phyloP scores from a whole-genome alignment of 35 echinoderm and acorn worm genomes.

The Apostichopus parvimensis region DNA sequence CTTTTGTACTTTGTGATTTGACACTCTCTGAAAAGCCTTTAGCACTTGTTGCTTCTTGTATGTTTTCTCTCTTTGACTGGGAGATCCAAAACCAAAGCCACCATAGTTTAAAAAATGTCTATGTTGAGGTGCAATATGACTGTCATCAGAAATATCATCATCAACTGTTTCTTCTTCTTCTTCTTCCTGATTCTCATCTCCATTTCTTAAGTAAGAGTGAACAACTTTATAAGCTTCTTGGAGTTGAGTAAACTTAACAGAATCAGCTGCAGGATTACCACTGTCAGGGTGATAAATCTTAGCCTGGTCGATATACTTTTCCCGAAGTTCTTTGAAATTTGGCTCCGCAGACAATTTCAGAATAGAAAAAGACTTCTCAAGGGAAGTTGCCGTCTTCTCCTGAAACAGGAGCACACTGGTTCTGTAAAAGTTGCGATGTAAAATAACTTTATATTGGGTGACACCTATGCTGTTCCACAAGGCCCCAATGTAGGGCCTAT shows the following conservation, averaged over 20 bases:
- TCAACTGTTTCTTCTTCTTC: slow-evolving; percentile 36
- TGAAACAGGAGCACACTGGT: background rate
- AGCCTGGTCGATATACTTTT: slow-evolving; percentile 78
- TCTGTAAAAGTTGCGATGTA: background rate
- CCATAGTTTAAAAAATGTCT: slow-evolving; percentile 83
- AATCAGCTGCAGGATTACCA: slow-evolving; percentile 48
- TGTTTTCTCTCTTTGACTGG: slow-evolving; percentile 78
- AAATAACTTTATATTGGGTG: background rate
- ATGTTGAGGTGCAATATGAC: slow-evolving; percentile 82
- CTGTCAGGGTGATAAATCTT: slow-evolving; percentile 95
- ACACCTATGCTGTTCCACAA: background rate
- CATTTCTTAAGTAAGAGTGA: slow-evolving; percentile 53
- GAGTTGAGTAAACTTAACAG: slow-evolving; percentile 68
- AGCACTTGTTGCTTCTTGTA: slow-evolving; percentile 71
- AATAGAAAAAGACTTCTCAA: slow-evolving; percentile 69
- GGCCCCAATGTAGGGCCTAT: background rate
- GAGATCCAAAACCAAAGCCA: slow-evolving; percentile 83
- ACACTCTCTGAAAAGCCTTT: slow-evolving; percentile 55
- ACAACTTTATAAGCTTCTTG: slow-evolving; percentile 79
- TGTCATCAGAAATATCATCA: slow-evolving; percentile 43
- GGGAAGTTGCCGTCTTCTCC: background rate
- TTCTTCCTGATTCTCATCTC: slow-evolving; percentile 21
- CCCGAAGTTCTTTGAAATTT: slow-evolving; percentile 59
- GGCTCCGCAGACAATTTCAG: slow-evolving; percentile 63
- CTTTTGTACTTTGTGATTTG: slow-evolving; percentile 58